These are phyloP conservation scores for Telmatochromis bifrenatus DNA, from an alignment of 2,113 vertebrate species.

Conservation along the genomic window DNA sequence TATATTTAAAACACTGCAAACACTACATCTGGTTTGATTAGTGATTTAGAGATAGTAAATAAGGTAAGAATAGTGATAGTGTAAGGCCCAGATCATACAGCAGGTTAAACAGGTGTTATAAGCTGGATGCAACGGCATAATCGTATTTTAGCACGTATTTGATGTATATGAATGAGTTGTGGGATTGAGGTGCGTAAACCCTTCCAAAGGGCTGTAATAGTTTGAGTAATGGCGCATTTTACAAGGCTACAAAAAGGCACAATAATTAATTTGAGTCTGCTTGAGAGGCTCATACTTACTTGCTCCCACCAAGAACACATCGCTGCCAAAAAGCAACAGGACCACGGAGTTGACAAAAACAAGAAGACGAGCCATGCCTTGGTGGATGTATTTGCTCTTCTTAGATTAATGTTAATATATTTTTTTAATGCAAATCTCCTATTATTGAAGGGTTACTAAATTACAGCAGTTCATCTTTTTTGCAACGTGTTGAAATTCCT, in stretches of 20 bases:
- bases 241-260: not conserved
- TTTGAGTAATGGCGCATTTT: not conserved
- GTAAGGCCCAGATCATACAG: not conserved
- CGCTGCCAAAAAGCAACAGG: slow-evolving; percentile 88
- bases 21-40: not conserved
- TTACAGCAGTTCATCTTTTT: slow-evolving; percentile 9
- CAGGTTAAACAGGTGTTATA: not conserved
- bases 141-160: not conserved
- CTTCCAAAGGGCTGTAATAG: not conserved
- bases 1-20: not conserved
- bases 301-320: slow-evolving; percentile 84
- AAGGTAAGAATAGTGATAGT: not conserved
- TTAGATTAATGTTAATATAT: not conserved
- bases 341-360: slow-evolving; percentile 70
- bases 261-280: not conserved
- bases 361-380: slow-evolving; percentile 70
- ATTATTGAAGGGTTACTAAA: slow-evolving; percentile 2
- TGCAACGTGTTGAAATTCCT: slow-evolving; percentile 1
- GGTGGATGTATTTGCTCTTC: not conserved
- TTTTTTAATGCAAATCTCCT: not conserved
- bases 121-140: not conserved
- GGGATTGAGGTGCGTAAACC: not conserved
- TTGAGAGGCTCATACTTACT: slow-evolving; percentile 75
- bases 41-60: not conserved
- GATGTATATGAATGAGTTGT: not conserved